A percentile compares a stretch with the other conserved stretches of the same genome.
These are phyloP conservation scores for Palythoa grandiflora DNA, from an alignment of 92 coral and sea anemone genomes.

Conservation along the genomic window DNA sequence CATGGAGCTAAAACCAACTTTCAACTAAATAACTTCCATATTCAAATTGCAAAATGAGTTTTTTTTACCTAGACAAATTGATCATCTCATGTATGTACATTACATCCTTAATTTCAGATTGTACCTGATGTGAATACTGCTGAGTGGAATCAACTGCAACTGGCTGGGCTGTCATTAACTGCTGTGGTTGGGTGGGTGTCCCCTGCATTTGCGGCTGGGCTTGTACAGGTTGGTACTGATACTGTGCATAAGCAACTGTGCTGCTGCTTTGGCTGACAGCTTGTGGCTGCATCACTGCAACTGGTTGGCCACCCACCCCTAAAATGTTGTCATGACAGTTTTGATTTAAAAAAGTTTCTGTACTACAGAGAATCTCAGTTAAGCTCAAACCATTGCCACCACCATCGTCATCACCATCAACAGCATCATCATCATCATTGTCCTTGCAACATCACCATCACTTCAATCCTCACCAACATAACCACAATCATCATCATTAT, in stretches of 20 bases:
- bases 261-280: slow-evolving; percentile 25
- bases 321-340: background rate
- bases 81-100: too few relatives aligned
- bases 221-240: slow-evolving; percentile 50
- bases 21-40: too few relatives aligned
- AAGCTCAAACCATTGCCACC: too few relatives aligned
- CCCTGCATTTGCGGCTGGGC: slow-evolving; percentile 37
- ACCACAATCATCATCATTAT: background rate
- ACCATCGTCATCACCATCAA: too few relatives aligned
- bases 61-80: too few relatives aligned
- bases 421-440: too few relatives aligned
- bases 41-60: too few relatives aligned
- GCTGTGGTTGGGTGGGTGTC: slow-evolving; percentile 25
- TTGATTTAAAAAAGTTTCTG: too few relatives aligned
- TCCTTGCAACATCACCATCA: too few relatives aligned
- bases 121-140: slow-evolving; percentile 36
- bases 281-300: slow-evolving; percentile 35
- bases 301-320: slow-evolving; percentile 47
- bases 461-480: background rate
- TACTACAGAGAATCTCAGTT: too few relatives aligned
- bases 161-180: slow-evolving; percentile 43
- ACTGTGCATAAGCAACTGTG: slow-evolving; percentile 47
- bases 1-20: too few relatives aligned
- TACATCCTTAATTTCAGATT: background rate
- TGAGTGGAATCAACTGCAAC: slow-evolving; percentile 29